A percentile compares a stretch with the other conserved stretches of the same genome.
These are phyloP conservation scores for Xenopus tropicalis DNA, from an alignment of 2,113 vertebrate species.

Conservation along the genomic window UCB_Xtro_10.0 CM004445.2:59617501-59618000, in stretches of 20 bases:
- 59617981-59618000: too few relatives aligned
- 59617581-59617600: background rate
- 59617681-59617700: conserved; percentile 17
- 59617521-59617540: background rate
- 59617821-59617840: background rate
- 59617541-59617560: conserved; percentile 1
- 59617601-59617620: conserved; percentile 3
- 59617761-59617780: too few relatives aligned
- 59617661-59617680: background rate
- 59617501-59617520: conserved; percentile 3
- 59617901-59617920: background rate
- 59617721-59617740: background rate
- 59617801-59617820: background rate
- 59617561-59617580: conserved; percentile 9
- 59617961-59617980: too few relatives aligned
- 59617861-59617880: background rate
- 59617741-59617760: background rate
- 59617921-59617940: background rate
- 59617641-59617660: background rate
- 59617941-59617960: background rate
- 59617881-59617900: background rate
- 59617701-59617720: background rate
- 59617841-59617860: background rate
- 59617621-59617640: background rate
- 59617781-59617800: background rate